Base-by-base conservation (phyloP, 2,888 invertebrate species). In the Nymphalis urticae region DNA sequence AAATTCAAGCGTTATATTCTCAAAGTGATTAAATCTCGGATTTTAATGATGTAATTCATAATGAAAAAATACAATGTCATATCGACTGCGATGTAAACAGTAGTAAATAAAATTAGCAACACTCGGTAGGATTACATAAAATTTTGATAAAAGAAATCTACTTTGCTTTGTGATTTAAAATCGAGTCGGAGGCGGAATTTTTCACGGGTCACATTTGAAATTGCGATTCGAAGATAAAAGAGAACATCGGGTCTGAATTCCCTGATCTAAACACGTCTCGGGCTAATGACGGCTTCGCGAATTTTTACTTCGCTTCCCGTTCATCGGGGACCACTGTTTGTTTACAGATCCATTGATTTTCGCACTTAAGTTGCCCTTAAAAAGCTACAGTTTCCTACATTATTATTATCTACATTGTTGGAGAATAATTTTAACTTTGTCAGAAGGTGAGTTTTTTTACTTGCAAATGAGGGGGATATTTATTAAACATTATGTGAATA, bases 181-280 rank as follows among this genome's bases (percentile, higher is more conserved):
- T 84, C 78, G 77, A 82, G 79, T 76, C 78, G 77, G 75, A 75
- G 59, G 72, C 76, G 78, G 72, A 66, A 72, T 72, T 74, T 73
- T 75, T 71, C 80, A 76, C 42, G 75, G 68, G 60, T 68, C 67
- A 70, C 73, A 74, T 77, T 75, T 71, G 67, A 76, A 75, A 75
- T 75, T 76, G 69, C 71, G 73, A 61, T 66, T 73, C 64, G 68
- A 71, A 75, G 73, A 75, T 74, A 75, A 76, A 75, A 71, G 78
- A 79, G 77, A 75, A 54, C 54, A 66, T 65, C 69, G 62, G 64
- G 62, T 77, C 74, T 48, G 50, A 63, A 50, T 68, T 66, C 79
- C 75, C 83, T 85, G 87, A 89, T 90, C 90, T 89, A 90, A 90
- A 90, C 89, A 88, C 90, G 89, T 88, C 90, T 84, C 85, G 85